Conservation (phyloP, 1,140 invertebrate genomes). For the Papilio helenus region DNA sequence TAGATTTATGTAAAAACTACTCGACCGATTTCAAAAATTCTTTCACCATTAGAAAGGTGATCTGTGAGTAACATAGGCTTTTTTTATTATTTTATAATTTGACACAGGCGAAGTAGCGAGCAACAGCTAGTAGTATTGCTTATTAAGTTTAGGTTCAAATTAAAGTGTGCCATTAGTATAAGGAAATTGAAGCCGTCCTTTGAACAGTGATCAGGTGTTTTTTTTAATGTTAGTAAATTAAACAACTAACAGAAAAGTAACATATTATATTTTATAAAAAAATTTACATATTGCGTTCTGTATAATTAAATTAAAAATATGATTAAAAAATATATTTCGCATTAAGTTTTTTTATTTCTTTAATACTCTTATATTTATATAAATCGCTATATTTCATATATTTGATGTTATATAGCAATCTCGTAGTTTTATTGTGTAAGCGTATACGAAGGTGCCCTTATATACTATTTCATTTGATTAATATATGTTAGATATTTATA, state of each 20-base stretch:
- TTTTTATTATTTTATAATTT: too few relatives aligned
- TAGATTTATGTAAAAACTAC: too few relatives aligned
- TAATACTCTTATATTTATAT: conserved; percentile 35
- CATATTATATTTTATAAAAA: conserved; percentile 78
- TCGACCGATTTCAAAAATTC: too few relatives aligned
- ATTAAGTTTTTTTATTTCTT: conserved; percentile 35
- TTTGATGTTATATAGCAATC: conserved; percentile 62
- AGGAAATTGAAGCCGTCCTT: conserved; percentile 46
- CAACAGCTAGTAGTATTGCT: too few relatives aligned
- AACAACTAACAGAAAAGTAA: conserved; percentile 69
- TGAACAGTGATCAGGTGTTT: background rate
- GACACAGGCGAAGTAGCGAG: too few relatives aligned
- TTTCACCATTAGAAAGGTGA: too few relatives aligned
- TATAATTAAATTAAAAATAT: conserved; percentile 67
- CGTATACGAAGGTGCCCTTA: conserved; percentile 43
- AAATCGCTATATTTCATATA: conserved; percentile 66
- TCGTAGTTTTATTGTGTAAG: conserved; percentile 45
- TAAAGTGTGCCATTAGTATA: conserved; percentile 25
- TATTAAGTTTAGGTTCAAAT: background rate
- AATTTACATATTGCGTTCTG: conserved; percentile 69
- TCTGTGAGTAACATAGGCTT: too few relatives aligned
- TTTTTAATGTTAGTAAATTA: conserved; percentile 54
- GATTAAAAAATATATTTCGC: conserved; percentile 43
- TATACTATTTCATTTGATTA: background rate
- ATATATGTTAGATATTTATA: conserved; percentile 38